phyloP scores from a whole-genome alignment of 2,888 invertebrate genomes.

The Rapana venosa region DNA sequence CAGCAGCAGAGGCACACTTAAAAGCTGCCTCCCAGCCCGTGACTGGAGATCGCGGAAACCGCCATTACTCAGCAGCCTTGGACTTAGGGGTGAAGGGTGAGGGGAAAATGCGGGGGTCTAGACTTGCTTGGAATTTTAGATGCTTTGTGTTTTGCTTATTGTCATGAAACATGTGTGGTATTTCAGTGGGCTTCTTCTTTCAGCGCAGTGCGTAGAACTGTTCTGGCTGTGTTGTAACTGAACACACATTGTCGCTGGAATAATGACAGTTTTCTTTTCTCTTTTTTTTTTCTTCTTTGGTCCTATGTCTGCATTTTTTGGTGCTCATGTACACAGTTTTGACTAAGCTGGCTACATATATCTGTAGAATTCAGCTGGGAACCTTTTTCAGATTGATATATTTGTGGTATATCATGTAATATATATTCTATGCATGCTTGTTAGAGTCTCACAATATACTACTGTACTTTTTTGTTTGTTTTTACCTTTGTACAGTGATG shows the following conservation, averaged over 20 bases:
- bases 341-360: no score
- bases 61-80: neutral
- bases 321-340: no score
- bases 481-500: no score
- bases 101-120: neutral
- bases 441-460: no score
- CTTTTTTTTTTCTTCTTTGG: no score
- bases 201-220: neutral
- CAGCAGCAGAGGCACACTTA: neutral
- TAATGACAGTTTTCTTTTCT: neutral
- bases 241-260: neutral
- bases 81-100: conserved; percentile 30
- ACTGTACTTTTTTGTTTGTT: no score
- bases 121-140: neutral
- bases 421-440: neutral
- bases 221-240: neutral
- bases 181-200: neutral
- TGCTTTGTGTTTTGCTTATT: neutral
- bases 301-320: no score
- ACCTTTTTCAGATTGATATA: neutral
- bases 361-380: no score
- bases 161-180: neutral
- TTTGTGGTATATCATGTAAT: neutral
- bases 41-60: conserved; percentile 9
- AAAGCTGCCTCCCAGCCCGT: conserved; percentile 15